A percentile compares a stretch with the other conserved stretches of the same genome.
phyloP scores from a whole-genome alignment of 2,113 vertebrate genomes.

The Myrmophylax atrothorax region DNA sequence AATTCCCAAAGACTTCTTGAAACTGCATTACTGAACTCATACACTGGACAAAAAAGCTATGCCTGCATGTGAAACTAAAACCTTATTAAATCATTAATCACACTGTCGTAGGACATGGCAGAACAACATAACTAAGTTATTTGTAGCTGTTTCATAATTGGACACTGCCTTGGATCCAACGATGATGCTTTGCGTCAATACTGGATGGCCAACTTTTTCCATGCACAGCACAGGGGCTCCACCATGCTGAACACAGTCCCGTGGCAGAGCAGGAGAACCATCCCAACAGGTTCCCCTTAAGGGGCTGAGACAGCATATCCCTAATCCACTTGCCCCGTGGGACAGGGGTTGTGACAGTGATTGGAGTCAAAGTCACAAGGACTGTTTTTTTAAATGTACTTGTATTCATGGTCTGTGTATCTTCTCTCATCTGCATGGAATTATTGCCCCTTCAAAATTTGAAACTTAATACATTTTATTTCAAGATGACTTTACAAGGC shows the following conservation, averaged over 20 bases:
- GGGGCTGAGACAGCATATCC: neutral
- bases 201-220: neutral
- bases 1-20: neutral
- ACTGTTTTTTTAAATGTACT: neutral
- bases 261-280: accelerated
- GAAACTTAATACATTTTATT: slow-evolving; percentile 22
- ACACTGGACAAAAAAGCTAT: neutral
- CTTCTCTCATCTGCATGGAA: slow-evolving; percentile 11
- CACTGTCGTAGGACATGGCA: neutral
- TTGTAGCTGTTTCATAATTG: neutral
- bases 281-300: accelerated
- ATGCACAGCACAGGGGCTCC: neutral
- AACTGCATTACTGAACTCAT: neutral
- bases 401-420: neutral
- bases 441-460: neutral
- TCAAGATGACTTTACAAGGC: slow-evolving; percentile 50
- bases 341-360: neutral
- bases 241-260: accelerated
- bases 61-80: neutral
- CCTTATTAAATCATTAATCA: neutral
- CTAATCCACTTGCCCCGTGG: neutral
- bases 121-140: neutral
- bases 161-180: neutral
- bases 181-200: neutral
- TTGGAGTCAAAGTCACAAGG: neutral